A percentile compares a stretch with the other conserved stretches of the same genome.
Conservation (phyloP, 2,113 vertebrate genomes). For the Dromas ardeola region DNA sequence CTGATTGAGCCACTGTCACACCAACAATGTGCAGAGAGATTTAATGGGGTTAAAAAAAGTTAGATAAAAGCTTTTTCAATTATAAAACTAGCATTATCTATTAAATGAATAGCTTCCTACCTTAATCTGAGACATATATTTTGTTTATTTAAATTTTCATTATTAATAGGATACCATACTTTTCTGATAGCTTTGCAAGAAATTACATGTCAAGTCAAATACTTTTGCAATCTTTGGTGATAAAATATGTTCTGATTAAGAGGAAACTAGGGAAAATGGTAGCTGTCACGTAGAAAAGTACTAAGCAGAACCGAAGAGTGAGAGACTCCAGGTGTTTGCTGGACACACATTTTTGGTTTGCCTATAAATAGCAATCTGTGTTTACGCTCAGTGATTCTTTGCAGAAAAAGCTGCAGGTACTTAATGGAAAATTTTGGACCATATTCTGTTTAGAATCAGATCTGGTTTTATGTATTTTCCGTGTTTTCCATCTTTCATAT, state of each 20-base stretch:
- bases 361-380: neutral
- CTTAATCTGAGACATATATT: neutral
- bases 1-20: constrained; percentile 50
- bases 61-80: neutral
- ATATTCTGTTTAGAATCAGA: neutral
- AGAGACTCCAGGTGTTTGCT: constrained; percentile 20
- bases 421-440: neutral
- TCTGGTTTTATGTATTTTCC: neutral
- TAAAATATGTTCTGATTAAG: neutral
- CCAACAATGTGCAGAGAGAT: constrained; percentile 4
- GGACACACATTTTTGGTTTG: neutral
- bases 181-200: neutral
- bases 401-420: neutral
- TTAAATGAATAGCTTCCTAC: neutral
- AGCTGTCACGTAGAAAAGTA: neutral
- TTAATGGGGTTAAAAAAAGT: constrained; percentile 12
- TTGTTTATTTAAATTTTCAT: neutral
- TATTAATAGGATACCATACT: neutral
- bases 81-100: neutral
- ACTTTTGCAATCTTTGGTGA: neutral
- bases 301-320: neutral
- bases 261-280: neutral
- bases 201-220: neutral
- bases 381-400: constrained; percentile 10
- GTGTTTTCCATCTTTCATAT: neutral